Evolutionary conservation across 2,888 invertebrate genomes (phyloP).

Genomic region (Cacoxenus indagator): DNA sequence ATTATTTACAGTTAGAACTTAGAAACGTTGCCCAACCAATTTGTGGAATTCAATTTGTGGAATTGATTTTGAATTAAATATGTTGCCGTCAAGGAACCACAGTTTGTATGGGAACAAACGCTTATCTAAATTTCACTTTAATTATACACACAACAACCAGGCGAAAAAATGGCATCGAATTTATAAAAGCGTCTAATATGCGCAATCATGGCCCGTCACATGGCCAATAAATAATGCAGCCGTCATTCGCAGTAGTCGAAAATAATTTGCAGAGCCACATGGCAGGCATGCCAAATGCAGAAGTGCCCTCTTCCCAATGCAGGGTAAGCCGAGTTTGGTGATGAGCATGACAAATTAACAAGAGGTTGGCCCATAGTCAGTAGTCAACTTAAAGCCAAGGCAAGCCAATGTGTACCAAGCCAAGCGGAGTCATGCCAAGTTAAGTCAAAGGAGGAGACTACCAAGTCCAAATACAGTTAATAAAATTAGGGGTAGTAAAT

Average conservation of each 20-base stretch:
- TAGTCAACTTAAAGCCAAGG: constrained; percentile 21
- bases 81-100: too few species aligned
- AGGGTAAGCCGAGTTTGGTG: neutral
- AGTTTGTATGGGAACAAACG: too few species aligned
- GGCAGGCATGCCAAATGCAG: constrained; percentile 21
- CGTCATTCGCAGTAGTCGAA: constrained; percentile 32
- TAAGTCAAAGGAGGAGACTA: neutral
- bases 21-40: too few species aligned
- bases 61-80: too few species aligned
- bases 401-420: constrained; percentile 10
- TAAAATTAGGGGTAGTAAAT: constrained; percentile 47
- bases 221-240: constrained; percentile 35
- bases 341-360: constrained; percentile 11
- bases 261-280: constrained; percentile 11
- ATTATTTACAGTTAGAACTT: too few species aligned
- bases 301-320: neutral
- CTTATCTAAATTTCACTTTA: neutral
- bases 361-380: constrained; percentile 8
- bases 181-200: constrained; percentile 21
- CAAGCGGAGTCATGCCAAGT: neutral
- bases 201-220: constrained; percentile 34
- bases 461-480: constrained; percentile 27
- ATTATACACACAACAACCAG: neutral
- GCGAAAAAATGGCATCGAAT: neutral
- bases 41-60: too few species aligned